Base-by-base conservation (phyloP, 2,797 vertebrate genomes). In the Halcyon badia region DNA sequence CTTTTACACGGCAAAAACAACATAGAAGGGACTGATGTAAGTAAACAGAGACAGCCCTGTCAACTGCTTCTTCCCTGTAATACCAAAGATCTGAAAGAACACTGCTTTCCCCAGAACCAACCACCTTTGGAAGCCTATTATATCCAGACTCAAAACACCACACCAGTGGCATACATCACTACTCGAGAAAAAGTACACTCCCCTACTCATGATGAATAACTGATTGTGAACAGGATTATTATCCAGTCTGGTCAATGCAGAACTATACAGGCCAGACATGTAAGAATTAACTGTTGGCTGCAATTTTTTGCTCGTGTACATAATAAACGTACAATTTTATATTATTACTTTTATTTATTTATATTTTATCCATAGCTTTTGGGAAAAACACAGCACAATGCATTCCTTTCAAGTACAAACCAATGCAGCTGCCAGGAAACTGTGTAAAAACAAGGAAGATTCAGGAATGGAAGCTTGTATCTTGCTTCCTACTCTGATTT, bases 391-490 rank as follows among this genome's bases (percentile, higher is more conserved):
- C 73, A 89, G 65, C 71, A 92, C 90, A 96, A 95, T 84, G 42
- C 33, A 28, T 87, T 88, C 81, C 93, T 91, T 94, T 95, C 54
- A 95, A 90, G 85, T 87, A 8, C 73, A 90, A 65, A 73, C 8
- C 78, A 56, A 54, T 0, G 9, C 90, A 96, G 94, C 94, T 95
- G 94, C 78, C 83, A 94, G 94, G 95, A 96, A 96, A 87, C 41
- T 14, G 31, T n/a, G 46, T 31, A 81, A 96, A 95, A 97, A 94
- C 81, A 94, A 94, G 81, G 60, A 60, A 83, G 41, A 66, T 8
- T 84, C 68, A 68, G 91, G 89, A 96, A 95, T 91, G 87, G 89
- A 91, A 95, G 93, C 65, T 95, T 83, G 15, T 77, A 70, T 95
- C 83, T 90, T 83, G 77, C 86, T 96, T 95, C 81, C 96, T 94